A percentile compares a stretch with the other conserved stretches of the same genome.
phyloP scores from a whole-genome alignment of 2,888 invertebrate genomes.

The Drosophila borealis region DNA sequence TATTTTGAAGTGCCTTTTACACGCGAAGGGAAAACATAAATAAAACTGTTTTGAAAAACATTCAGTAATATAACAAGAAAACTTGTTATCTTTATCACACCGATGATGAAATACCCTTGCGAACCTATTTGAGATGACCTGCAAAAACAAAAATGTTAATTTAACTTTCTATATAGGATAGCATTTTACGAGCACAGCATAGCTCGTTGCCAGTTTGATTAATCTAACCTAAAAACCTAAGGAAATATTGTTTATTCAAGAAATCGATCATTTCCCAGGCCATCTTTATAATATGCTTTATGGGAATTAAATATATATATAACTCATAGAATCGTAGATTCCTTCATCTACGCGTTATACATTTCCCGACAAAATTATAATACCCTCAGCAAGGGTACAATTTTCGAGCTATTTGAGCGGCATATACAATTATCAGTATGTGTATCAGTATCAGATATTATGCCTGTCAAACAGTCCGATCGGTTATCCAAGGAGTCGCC shows the following conservation, averaged over 20 bases:
- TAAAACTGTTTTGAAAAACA: constrained; percentile 58
- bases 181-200: no score
- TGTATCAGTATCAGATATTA: constrained; percentile 18
- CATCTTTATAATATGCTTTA: no score
- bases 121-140: not conserved
- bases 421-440: constrained; percentile 51
- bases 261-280: no score
- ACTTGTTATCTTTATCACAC: not conserved
- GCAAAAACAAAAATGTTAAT: not conserved
- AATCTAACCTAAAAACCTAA: no score
- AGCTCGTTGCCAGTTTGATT: no score
- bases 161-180: no score
- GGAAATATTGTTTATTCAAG: no score
- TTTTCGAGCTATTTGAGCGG: constrained; percentile 65
- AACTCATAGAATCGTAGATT: no score
- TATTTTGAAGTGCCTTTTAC: constrained; percentile 61
- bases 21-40: constrained; percentile 43
- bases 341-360: not conserved
- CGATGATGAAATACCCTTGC: not conserved
- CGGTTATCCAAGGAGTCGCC: constrained; percentile 29
- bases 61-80: constrained; percentile 28
- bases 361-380: not conserved
- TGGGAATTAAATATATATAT: no score
- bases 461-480: constrained; percentile 12
- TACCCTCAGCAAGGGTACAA: constrained; percentile 28